Evolutionary conservation across 2,797 vertebrate genomes (phyloP), one percentile per base, ranked within the genome.

Genomic region (Halcyon chelicuti): DNA sequence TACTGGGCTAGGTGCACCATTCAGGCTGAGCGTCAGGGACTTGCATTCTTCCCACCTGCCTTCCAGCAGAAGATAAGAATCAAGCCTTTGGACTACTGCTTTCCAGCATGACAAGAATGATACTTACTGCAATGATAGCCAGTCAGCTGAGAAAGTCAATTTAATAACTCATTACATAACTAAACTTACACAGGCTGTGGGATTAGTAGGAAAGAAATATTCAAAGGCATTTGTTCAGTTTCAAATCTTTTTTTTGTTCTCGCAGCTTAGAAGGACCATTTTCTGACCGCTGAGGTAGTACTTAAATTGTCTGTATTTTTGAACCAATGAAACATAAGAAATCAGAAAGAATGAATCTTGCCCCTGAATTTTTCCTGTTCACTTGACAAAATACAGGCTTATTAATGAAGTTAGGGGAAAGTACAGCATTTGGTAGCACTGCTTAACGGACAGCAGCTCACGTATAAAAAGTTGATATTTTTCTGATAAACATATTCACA

Each of bases 121-220:
- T 60, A 33, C 65, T 65, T 87, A 73, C 0, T 68, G 61, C 40
- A 80, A 4, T 46, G 42, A 78, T 71, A 72, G 8, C 35, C 73
- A 93, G 31, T 35, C 71, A 91, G 51, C 67, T 89, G 71, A 92
- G 66, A 78, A 85, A 94, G 46, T 66, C 8, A 75, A 15, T 61
- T 81, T 75, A 66, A 0, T 40, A 88, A 57, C 29, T 70, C 47
- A 31, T 52, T 58, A 55, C n/a, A 63, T 60, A 49, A 62, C n/a
- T 75, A 49, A 84, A 58, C n/a, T 58, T 60, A 40, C 2, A 35
- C 4, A 78, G 54, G 23, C 17, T 47, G 49, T 42, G 72, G 26
- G 17, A 63, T 62, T 52, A 74, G 51, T 11, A 78, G 71, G 52
- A 82, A 89, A 66, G 39, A 86, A 78, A 22, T 20, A 68, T 65